A percentile compares a stretch with the other conserved stretches of the same genome.
Evolutionary conservation across 2,113 vertebrate genomes (phyloP).

Genomic region (Misgurnus mizolepis): DNA sequence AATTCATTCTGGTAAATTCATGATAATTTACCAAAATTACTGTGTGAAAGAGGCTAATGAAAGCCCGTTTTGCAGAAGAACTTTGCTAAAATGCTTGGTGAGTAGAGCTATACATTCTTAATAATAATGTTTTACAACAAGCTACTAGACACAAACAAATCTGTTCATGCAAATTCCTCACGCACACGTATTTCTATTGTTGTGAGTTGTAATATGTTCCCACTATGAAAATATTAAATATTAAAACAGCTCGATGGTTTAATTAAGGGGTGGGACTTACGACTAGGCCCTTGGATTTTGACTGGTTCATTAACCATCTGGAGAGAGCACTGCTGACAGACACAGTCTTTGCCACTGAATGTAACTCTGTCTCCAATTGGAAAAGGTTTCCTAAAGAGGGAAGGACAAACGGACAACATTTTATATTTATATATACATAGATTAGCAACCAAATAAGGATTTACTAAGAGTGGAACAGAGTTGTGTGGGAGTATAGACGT

Average conservation of each 20-base stretch:
- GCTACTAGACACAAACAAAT: not conserved
- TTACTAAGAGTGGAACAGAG: not conserved
- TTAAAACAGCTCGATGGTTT: not conserved
- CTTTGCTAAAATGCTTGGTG: too few relatives aligned
- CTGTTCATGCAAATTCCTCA: constrained; percentile 27
- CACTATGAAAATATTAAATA: not conserved
- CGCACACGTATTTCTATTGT: constrained; percentile 2
- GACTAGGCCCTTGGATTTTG: constrained; percentile 96
- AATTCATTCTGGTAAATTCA: too few relatives aligned
- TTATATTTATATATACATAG: constrained; percentile 1
- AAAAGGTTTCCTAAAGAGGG: constrained; percentile 87
- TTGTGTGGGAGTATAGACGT: not conserved
- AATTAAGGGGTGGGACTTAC: constrained; percentile 77
- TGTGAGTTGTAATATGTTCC: too few relatives aligned
- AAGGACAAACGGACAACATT: constrained; percentile 33
- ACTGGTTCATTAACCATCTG: constrained; percentile 89
- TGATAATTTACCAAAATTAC: too few relatives aligned
- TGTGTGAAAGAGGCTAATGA: too few relatives aligned
- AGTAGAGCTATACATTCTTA: too few relatives aligned
- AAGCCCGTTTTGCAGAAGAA: too few relatives aligned
- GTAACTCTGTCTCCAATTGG: constrained; percentile 98
- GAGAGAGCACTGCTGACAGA: constrained; percentile 95
- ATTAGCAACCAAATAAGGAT: not conserved
- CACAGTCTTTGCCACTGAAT: constrained; percentile 95
- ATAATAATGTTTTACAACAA: too few relatives aligned